Evolutionary conservation across 2,113 vertebrate species (phyloP), one percentile per base, ranked within the genome.

Genomic region (Tympanuchus pallidicinctus): DNA sequence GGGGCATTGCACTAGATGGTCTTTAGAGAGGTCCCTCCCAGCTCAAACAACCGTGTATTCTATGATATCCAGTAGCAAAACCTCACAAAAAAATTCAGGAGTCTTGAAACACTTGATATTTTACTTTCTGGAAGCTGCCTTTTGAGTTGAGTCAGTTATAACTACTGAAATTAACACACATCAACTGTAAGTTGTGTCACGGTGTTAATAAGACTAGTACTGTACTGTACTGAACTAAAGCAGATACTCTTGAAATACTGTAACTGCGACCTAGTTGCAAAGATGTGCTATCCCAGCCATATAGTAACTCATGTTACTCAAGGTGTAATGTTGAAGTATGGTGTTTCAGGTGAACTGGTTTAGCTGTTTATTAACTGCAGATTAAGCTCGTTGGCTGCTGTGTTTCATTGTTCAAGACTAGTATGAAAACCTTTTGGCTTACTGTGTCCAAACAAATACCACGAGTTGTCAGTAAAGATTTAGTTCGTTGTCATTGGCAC

Each of bases 111-210:
- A 4, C 64, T 65, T 61, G 43, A 7, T 92, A 64, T 70, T 42
- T 32, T 5, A 47, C 22, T 69, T 93, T 25, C 48, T 86, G 67
- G 67, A 76, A 83, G 36, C 11, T 20, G 1, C 54, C 30, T 42
- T 45, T 54, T 77, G 50, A 40, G 25, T 57, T 77, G 60, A 70
- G 48, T 48, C 42, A 28, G 18, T 76, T 73, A 0, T 1, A 65
- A 60, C 47, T n/a, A 17, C 54, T 21, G 48, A 14, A 76, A 65
- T 32, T 42, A 30, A 8, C 10, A 11, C 0, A 0, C 5, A 0
- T n/a, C 36, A 32, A 3, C 57, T 27, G 1, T 5, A 11, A 42
- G 50, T 30, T 80, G 28, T n/a, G 54, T 47, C 4, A 1, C 38
- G 32, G 30, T 32, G 17, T 57, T 40, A 20, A 34, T 15, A 19